Evolutionary conservation across 2,113 vertebrate genomes (phyloP).

Genomic region (Epinephelus moara): DNA sequence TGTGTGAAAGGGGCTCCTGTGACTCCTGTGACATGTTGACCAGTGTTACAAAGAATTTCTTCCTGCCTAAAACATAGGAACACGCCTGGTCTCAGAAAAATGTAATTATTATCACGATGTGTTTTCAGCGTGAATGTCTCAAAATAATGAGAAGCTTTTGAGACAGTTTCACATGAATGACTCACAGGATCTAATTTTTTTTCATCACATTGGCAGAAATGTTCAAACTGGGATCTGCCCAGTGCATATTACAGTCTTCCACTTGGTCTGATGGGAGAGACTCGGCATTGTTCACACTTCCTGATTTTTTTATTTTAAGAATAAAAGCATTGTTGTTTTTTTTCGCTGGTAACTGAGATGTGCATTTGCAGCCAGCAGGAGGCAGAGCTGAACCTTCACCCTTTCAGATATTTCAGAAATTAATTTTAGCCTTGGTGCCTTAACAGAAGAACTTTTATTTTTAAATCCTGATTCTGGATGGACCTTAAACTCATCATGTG

Average conservation of each 20-base stretch:
- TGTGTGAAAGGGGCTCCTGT: too few relatives aligned
- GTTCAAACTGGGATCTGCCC: not conserved
- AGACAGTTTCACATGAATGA: too few relatives aligned
- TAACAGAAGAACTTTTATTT: not conserved
- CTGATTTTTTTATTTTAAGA: not conserved
- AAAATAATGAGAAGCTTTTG: too few relatives aligned
- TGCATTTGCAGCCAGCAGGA: not conserved
- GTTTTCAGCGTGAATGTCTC: too few relatives aligned
- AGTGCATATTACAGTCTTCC: not conserved
- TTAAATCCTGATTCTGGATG: not conserved
- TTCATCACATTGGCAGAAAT: too few relatives aligned
- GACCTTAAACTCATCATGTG: not conserved
- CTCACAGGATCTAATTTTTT: too few relatives aligned
- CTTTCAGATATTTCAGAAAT: not conserved
- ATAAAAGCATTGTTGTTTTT: not conserved
- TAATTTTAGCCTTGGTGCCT: conserved; percentile 30
- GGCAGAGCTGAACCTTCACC: not conserved
- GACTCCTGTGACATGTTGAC: too few relatives aligned
- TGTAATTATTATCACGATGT: too few relatives aligned
- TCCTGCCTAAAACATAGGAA: too few relatives aligned
- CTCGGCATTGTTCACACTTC: not conserved
- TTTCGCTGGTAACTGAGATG: not conserved
- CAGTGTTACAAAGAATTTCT: too few relatives aligned
- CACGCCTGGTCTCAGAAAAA: too few relatives aligned
- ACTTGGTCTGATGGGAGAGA: not conserved